A percentile compares a stretch with the other conserved stretches of the same genome.
These are phyloP conservation scores for Drosophila yooni DNA, from an alignment of 2,888 invertebrate genomes.

Conservation along the genomic window DNA sequence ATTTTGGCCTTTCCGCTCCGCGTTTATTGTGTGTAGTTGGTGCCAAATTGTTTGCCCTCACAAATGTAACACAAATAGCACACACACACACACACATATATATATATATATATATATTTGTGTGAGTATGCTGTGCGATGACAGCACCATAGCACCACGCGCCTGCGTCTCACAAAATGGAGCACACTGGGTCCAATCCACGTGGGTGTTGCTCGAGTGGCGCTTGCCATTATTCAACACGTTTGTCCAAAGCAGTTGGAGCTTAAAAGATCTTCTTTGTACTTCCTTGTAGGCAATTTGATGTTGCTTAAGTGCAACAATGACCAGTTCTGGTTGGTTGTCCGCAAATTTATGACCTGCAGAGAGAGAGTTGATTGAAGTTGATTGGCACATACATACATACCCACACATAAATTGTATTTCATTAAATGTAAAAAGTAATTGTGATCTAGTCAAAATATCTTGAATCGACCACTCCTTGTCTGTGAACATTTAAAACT, in stretches of 20 bases:
- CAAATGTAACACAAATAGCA: conserved; percentile 55
- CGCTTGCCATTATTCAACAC: conserved; percentile 36
- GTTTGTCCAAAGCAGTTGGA: neutral
- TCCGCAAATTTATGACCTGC: no score
- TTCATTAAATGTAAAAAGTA: neutral
- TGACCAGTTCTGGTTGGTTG: no score
- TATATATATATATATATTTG: neutral
- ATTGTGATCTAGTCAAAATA: neutral
- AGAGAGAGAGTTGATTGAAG: neutral
- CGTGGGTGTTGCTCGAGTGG: conserved; percentile 53
- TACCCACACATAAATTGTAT: neutral
- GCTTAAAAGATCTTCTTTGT: neutral
- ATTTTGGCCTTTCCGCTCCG: conserved; percentile 74
- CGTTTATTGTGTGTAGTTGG: conserved; percentile 56
- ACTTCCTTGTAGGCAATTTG: neutral
- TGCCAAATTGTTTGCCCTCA: conserved; percentile 75
- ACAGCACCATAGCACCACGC: no score
- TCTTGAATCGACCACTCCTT: neutral
- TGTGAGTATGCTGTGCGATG: conserved; percentile 38
- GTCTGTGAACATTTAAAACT: neutral
- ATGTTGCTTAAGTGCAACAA: neutral
- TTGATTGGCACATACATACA: neutral
- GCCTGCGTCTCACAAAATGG: no score
- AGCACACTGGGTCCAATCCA: conserved; percentile 32
- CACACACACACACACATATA: conserved; percentile 16